Evolutionary conservation across 2,888 invertebrate genomes (phyloP).

Genomic region (Biston betularia): DNA sequence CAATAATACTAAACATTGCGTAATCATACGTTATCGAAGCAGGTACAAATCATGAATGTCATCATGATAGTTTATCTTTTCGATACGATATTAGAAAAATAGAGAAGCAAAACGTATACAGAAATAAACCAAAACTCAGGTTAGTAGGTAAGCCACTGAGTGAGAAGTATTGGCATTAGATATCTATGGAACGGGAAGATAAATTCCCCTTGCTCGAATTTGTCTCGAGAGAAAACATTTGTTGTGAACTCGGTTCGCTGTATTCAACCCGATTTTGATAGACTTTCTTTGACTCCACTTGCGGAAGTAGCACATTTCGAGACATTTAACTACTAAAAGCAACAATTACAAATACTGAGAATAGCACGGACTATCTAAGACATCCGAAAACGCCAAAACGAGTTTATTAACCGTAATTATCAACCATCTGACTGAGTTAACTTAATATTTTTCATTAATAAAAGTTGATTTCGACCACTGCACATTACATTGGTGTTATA

Average conservation of each 20-base stretch:
- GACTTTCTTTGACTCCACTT: slow-evolving; percentile 45
- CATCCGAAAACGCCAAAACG: no score
- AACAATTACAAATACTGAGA: no score
- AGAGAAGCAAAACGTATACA: background rate
- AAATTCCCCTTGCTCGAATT: slow-evolving; percentile 47
- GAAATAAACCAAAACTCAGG: background rate
- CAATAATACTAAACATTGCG: background rate
- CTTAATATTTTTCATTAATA: no score
- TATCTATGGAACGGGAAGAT: slow-evolving; percentile 40
- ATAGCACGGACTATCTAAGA: no score
- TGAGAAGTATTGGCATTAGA: slow-evolving; percentile 42
- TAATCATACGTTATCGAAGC: background rate
- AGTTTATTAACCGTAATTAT: no score
- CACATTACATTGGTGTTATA: no score
- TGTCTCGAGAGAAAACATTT: slow-evolving; percentile 45
- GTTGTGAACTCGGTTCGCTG: slow-evolving; percentile 32
- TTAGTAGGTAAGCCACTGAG: slow-evolving; percentile 9
- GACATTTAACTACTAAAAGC: no score
- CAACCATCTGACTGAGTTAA: no score
- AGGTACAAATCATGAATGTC: background rate
- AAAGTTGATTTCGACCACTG: no score
- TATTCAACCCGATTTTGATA: slow-evolving; percentile 55
- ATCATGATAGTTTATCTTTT: background rate
- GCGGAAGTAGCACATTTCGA: no score
- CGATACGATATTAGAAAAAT: background rate